These are phyloP conservation scores for Bombus terrestris DNA, from an alignment of 1,140 invertebrate genomes.

Conservation along the genomic window DNA sequence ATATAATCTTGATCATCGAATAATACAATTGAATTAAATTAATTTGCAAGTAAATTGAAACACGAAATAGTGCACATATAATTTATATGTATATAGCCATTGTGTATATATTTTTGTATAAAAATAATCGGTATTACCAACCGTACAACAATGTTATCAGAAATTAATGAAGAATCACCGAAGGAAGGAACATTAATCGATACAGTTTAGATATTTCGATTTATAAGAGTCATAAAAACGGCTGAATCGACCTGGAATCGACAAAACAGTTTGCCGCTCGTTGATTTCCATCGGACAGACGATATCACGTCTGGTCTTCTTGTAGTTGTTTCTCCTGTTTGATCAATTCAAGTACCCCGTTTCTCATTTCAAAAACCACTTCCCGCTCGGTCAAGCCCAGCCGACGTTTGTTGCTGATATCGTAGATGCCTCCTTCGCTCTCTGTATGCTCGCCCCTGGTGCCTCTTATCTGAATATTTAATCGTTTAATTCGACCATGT, in stretches of 20 bases:
- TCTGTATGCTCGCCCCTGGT: slow-evolving; percentile 87
- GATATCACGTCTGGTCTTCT: slow-evolving; percentile 25
- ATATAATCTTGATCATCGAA: background rate
- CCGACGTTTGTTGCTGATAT: slow-evolving; percentile 89
- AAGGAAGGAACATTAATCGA: slow-evolving; percentile 16
- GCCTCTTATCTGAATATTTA: slow-evolving; percentile 81
- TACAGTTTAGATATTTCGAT: slow-evolving; percentile 23
- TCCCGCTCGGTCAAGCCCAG: slow-evolving; percentile 89
- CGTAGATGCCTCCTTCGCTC: slow-evolving; percentile 86
- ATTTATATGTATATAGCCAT: too few species aligned
- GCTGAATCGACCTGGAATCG: background rate
- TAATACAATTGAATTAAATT: background rate
- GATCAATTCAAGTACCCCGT: slow-evolving; percentile 88
- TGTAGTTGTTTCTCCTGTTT: slow-evolving; percentile 69
- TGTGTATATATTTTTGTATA: background rate
- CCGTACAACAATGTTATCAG: background rate
- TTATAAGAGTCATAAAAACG: background rate
- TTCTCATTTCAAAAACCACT: slow-evolving; percentile 88
- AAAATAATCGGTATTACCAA: background rate
- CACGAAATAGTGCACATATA: background rate
- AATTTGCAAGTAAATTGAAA: background rate
- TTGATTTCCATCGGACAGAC: background rate
- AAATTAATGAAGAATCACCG: slow-evolving; percentile 6
- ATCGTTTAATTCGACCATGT: background rate
- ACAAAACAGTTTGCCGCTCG: slow-evolving; percentile 16